Evolutionary conservation across 2,888 invertebrate species (phyloP), one percentile per base, ranked within the genome.

Genomic region (Habroteleia sp.): DNA sequence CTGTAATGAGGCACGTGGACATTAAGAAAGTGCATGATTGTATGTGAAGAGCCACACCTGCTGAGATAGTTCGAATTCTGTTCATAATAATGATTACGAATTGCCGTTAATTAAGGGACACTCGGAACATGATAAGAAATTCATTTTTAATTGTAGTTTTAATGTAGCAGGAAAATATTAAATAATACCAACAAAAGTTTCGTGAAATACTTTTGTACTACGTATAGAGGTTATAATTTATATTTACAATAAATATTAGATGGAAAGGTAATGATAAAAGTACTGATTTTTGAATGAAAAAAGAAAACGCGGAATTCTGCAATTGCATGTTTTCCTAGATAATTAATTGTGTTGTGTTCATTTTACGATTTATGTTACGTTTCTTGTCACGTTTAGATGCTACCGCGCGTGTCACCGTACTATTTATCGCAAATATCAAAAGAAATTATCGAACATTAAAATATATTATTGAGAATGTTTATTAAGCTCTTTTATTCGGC

Each of bases 1-100:
- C 23, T 10, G 62, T 48, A 50, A 3, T 13, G 35, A 50, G 31
- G 23, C 48, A 39, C 6, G 63, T 33, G 35, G 54, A 37, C 27
- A 25, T 52, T 54, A 44, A 33, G 23, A 8, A 25, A 44, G 25
- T 27, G 42, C 41, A 31, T 41, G 41, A 56, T 46, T 29, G 37
- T 46, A 23, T 66, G 66, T 56, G 56, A 68, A 56, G 39, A 48
- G 66, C 56, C 66, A 48, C 66, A 42, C 50, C 52, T 44, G 42
- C 33, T 41, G 27, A 63, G 29, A 37, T 14, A 33, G 29, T 42
- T 54, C 29, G 44, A 46, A 44, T 46, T 42, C 54, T 50, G 29
- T 44, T 33, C 35, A 44, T 46, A 46, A 25, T 41, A 50, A 50
- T 11, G 13, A 44, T 50, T 54, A 44, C 29, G 11, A 42, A 54